Evolutionary conservation across 2,797 vertebrate species (phyloP).

Genomic region (Cygnus olor): DNA sequence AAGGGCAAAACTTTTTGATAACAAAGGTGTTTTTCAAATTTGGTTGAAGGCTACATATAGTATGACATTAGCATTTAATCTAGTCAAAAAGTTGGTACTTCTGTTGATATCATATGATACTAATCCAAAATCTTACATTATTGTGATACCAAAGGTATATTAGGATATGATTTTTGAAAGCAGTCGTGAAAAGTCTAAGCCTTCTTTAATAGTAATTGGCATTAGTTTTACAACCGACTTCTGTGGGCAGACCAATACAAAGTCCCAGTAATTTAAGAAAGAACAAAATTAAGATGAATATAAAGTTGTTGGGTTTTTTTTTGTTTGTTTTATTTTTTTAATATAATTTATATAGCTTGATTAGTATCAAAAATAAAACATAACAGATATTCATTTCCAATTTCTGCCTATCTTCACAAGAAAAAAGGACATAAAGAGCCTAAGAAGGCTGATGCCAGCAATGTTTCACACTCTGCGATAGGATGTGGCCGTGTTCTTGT

Average conservation of each 20-base stretch:
- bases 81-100: not conserved
- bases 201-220: not conserved
- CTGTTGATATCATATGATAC: not conserved
- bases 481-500: fast-evolving
- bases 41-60: fast-evolving
- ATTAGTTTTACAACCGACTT: not conserved
- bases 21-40: not conserved
- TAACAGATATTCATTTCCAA: not conserved
- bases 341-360: not conserved
- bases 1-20: not conserved
- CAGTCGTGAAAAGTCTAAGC: not conserved
- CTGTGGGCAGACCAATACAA: not conserved
- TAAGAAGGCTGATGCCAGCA: not conserved
- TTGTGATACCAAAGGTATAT: not conserved
- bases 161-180: not conserved
- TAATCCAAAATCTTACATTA: not conserved
- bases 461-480: fast-evolving
- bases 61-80: not conserved
- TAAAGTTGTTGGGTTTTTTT: not conserved
- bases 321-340: too few relatives aligned
- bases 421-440: not conserved
- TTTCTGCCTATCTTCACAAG: not conserved
- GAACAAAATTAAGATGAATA: not conserved
- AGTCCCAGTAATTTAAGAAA: not conserved
- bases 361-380: not conserved